Conservation (phyloP, 2,113 vertebrate species). For the Salvelinus alpinus region DNA sequence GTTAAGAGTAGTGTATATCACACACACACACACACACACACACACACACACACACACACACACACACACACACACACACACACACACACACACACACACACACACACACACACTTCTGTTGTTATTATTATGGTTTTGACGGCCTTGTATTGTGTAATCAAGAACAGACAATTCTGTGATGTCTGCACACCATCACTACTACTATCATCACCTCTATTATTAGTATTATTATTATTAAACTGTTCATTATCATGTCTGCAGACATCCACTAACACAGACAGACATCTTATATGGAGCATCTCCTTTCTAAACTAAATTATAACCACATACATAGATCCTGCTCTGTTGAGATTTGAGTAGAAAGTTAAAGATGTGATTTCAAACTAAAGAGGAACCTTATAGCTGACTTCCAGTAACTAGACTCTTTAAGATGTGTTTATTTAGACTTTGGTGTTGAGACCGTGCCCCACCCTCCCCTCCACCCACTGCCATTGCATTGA, state of each 20-base stretch:
- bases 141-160: constrained; percentile 26
- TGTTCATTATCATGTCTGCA: background rate
- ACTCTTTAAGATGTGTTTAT: background rate
- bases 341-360: background rate
- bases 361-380: background rate
- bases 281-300: background rate
- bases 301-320: background rate
- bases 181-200: constrained; percentile 33
- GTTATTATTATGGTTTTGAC: constrained; percentile 49
- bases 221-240: background rate
- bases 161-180: constrained; percentile 34
- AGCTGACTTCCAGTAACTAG: background rate
- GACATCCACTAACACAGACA: background rate
- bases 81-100: constrained; percentile 1
- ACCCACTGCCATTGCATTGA: background rate
- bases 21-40: background rate
- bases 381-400: too few species aligned
- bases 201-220: background rate
- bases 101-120: background rate
- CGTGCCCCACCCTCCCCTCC: background rate
- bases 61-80: background rate
- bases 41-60: background rate
- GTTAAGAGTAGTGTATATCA: background rate
- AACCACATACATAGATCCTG: background rate
- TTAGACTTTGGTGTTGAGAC: background rate